Conservation (phyloP, 2,113 vertebrate species). For the Ciconia maguari region DNA sequence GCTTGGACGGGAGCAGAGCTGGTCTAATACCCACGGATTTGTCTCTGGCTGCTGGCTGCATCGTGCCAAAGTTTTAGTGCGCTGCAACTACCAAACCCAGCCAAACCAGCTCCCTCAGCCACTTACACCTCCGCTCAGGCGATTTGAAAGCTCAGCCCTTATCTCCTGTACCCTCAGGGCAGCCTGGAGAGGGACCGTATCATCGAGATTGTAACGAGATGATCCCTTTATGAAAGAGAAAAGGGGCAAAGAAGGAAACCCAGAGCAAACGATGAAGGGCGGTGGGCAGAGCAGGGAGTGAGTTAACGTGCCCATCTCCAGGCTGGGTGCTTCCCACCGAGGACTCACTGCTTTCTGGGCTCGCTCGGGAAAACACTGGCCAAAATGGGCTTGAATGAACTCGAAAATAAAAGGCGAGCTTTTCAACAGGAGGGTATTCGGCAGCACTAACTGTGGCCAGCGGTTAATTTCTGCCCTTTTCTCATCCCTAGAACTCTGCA, state of each 20-base stretch:
- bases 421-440: conserved; percentile 20
- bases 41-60: neutral
- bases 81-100: conserved; percentile 19
- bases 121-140: conserved; percentile 4
- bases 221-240: neutral
- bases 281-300: neutral
- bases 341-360: neutral
- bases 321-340: neutral
- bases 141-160: conserved; percentile 42
- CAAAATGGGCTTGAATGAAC: conserved; percentile 22
- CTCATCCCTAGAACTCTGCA: conserved; percentile 66
- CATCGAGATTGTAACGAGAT: neutral
- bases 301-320: neutral
- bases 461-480: conserved; percentile 69
- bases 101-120: conserved; percentile 24
- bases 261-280: neutral
- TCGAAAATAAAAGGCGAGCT: conserved; percentile 45
- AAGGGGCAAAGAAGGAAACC: neutral
- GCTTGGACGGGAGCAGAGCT: neutral
- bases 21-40: neutral
- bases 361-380: neutral
- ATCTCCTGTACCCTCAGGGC: conserved; percentile 49
- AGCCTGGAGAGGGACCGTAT: neutral
- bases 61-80: conserved; percentile 46
- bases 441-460: conserved; percentile 52